These are phyloP conservation scores for Hippocampus guttulatus DNA, from an alignment of 2,113 vertebrate species.

Conservation along the genomic window DNA sequence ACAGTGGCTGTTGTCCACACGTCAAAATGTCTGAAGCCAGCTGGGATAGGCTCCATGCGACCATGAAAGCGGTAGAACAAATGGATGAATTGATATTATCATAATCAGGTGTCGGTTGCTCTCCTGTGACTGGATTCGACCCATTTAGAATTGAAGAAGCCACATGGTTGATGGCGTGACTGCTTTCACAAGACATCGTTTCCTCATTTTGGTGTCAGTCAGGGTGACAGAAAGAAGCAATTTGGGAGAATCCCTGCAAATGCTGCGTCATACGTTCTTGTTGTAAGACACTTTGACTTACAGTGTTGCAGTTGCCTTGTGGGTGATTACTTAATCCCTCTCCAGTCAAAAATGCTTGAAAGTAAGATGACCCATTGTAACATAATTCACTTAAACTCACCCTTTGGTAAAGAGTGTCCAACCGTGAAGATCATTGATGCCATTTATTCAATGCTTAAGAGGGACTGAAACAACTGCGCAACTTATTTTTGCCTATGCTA, in stretches of 20 bases:
- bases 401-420: not conserved
- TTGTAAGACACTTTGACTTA: not conserved
- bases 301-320: not conserved
- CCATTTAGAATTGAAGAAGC: constrained; percentile 13
- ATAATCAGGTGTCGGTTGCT: not conserved
- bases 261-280: not conserved
- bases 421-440: not conserved
- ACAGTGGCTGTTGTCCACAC: not conserved
- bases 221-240: not conserved
- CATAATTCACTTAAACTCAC: not conserved
- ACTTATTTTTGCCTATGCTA: too few species aligned
- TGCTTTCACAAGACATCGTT: constrained; percentile 21
- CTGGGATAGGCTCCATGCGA: too few species aligned
- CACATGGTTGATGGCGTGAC: constrained; percentile 18
- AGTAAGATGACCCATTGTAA: not conserved
- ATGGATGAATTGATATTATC: not conserved
- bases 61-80: too few species aligned
- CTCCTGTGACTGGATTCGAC: constrained; percentile 21
- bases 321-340: not conserved
- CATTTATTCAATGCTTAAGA: not conserved
- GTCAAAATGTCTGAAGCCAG: not conserved
- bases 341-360: not conserved
- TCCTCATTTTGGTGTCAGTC: constrained; percentile 7
- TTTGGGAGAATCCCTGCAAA: not conserved
- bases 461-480: too few species aligned